Base-by-base conservation (phyloP, 2,113 vertebrate species). In the Atlantisia rogersi region DNA sequence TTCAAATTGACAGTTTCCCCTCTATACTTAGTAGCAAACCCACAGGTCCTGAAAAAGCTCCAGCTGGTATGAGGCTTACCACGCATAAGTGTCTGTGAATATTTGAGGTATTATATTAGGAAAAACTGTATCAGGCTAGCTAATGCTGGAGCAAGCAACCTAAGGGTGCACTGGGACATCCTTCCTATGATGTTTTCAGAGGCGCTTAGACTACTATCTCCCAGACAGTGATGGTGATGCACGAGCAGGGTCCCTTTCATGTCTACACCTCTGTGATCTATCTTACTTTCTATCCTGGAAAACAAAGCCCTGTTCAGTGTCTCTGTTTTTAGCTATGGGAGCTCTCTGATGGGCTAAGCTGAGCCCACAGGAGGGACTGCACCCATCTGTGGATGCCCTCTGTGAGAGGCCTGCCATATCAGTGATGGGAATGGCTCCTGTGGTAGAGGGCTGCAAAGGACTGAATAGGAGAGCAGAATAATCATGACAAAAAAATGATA, bases 1-100 rank as follows among this genome's bases (percentile, higher is more conserved):
- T 82, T 87, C 81, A 94, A 94, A 94, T 91, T 50, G 81, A 67
- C 89, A 39, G 83, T 95, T 96, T 96, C 63, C 63, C 69, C 46
- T 95, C 84, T 94, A 94, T 94, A 92, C 63, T 97, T 93, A 91
- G 65, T 46, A 95, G 58, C 69, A 91, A 96, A 97, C 55, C 95
- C 92, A 77, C 92, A 85, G 37, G 21, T 76, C 63, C 50, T 94
- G 94, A 93, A 97, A 96, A 91, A 94, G n/a, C 59, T 94, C 86
- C 88, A 94, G 70, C 46, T 91, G 40, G 77, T 85, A 87, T 78
- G 58, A 94, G 81, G 77, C 90, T 95, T 88, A 94, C 69, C 88
- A 69, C 0, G 0, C 20, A 1, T 44, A 94, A 73, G 9, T 55
- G 22, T 89, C 46, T 24, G 42, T 52, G 59, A 89, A 90, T 94